A percentile compares a stretch with the other conserved stretches of the same genome.
These are phyloP conservation scores for Eulemur coronatus DNA, from an alignment of 2,797 vertebrate genomes.

Conservation along the genomic window DNA sequence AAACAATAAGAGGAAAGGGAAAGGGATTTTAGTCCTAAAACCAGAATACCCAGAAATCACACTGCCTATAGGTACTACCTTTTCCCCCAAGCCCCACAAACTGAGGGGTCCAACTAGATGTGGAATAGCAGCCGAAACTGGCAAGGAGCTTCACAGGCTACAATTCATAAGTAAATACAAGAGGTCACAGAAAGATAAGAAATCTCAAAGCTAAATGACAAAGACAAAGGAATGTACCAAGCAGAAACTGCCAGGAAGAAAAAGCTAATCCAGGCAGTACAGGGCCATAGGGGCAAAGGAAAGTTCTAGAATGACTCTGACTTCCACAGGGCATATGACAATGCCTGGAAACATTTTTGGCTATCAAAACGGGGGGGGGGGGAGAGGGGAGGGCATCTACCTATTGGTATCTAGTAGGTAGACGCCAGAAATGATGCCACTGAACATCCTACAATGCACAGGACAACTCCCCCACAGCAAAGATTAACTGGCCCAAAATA, in stretches of 20 bases:
- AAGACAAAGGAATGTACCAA: background rate
- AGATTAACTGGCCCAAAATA: background rate
- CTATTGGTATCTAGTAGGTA: background rate
- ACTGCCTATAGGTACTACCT: background rate
- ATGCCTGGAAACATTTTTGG: background rate
- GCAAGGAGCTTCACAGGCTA: background rate
- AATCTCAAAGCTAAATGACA: background rate
- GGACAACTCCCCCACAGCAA: background rate
- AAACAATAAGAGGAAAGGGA: background rate
- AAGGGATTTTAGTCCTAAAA: background rate
- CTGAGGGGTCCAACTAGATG: background rate
- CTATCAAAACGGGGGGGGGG: background rate
- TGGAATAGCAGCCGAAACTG: background rate
- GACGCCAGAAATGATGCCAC: background rate
- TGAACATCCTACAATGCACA: background rate
- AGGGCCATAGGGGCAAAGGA: background rate
- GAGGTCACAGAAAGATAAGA: background rate
- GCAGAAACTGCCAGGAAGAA: background rate
- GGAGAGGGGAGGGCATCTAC: background rate
- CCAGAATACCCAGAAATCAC: background rate
- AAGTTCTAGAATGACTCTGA: constrained; percentile 15
- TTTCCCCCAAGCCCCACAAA: background rate
- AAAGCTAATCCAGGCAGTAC: background rate
- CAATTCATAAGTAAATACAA: background rate
- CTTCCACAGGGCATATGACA: background rate